Percentiles rank a stretch among this genome's conserved stretches.
Conservation (phyloP, 1,140 invertebrate genomes). For the Agraylea sexmaculata region DNA sequence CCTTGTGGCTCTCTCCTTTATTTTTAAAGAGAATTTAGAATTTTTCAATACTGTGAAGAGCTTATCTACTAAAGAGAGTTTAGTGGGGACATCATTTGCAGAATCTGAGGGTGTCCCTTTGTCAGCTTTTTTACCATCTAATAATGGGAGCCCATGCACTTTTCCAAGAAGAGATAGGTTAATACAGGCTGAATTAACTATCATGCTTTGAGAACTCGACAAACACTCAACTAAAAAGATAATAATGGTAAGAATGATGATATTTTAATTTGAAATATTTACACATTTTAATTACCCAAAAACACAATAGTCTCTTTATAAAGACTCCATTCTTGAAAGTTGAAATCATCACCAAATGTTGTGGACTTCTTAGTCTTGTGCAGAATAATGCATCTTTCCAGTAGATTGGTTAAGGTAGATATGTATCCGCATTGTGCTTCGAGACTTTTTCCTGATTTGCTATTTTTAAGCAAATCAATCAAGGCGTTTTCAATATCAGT, state of each 20-base stretch:
- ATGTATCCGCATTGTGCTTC: constrained; percentile 66
- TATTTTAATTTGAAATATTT: constrained; percentile 13
- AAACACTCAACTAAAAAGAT: constrained; percentile 45
- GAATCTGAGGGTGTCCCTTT: constrained; percentile 6
- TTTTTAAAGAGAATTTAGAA: constrained; percentile 48
- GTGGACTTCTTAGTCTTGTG: constrained; percentile 30
- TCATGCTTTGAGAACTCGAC: constrained; percentile 40
- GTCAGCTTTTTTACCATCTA: constrained; percentile 14
- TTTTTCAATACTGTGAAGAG: constrained; percentile 50
- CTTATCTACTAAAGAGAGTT: constrained; percentile 45
- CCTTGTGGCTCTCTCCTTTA: constrained; percentile 60
- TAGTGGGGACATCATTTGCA: constrained; percentile 37
- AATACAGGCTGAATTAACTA: constrained; percentile 50
- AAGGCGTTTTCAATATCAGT: constrained; percentile 44
- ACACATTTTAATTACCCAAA: constrained; percentile 39
- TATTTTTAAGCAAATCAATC: constrained; percentile 39
- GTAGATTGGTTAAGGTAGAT: constrained; percentile 51
- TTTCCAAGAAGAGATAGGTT: constrained; percentile 59
- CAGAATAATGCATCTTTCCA: constrained; percentile 49
- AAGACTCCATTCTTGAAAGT: constrained; percentile 37
- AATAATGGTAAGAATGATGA: constrained; percentile 9
- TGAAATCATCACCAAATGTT: constrained; percentile 32
- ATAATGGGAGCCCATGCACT: constrained; percentile 49
- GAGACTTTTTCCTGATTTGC: constrained; percentile 42
- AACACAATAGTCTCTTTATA: constrained; percentile 41